Percentiles rank a stretch among this genome's conserved stretches.
These are phyloP conservation scores for Oscarella lobularis DNA, from an alignment of 37 sponge, comb jelly and placozoan species.

Conservation along the genomic window DNA sequence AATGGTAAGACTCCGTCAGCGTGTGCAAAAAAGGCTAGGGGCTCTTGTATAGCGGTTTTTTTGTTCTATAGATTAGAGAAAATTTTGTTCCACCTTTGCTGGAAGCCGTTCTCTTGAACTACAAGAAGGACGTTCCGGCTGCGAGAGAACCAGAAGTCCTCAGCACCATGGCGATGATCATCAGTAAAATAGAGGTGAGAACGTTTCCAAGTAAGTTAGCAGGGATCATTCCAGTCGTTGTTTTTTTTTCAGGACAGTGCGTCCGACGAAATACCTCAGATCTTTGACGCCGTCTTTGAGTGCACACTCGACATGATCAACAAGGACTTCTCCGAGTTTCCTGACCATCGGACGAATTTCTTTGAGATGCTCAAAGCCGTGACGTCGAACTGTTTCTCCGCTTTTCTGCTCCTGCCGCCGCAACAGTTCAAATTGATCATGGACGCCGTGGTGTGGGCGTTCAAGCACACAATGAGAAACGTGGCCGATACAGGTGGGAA, in stretches of 20 bases:
- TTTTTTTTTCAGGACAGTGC: constrained; percentile 23
- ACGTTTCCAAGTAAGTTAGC: neutral
- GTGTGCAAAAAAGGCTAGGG: too few relatives aligned
- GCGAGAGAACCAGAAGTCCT: constrained; percentile 97
- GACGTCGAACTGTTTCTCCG: constrained; percentile 74
- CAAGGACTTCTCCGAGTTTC: constrained; percentile 81
- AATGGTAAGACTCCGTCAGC: constrained; percentile 44
- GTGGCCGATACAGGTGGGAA: constrained; percentile 83
- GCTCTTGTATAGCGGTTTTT: neutral
- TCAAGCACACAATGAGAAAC: constrained; percentile 96
- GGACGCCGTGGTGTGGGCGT: constrained; percentile 87
- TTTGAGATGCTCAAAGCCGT: constrained; percentile 74
- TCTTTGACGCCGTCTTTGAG: constrained; percentile 86
- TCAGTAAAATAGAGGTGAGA: constrained; percentile 73
- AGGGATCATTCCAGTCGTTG: neutral
- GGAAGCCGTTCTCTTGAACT: constrained; percentile 88
- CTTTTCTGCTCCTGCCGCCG: constrained; percentile 70
- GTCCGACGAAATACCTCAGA: constrained; percentile 59
- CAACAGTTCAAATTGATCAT: constrained; percentile 79
- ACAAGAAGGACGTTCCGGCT: constrained; percentile 72
- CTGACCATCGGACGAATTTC: constrained; percentile 94
- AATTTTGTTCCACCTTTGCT: constrained; percentile 94
- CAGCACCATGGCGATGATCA: constrained; percentile 67
- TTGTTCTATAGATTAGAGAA: constrained; percentile 41
- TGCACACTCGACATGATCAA: constrained; percentile 98